Percentiles rank a stretch among this genome's conserved stretches.
phyloP scores from a whole-genome alignment of 2,113 vertebrate genomes.

The Salvelinus sp. region DNA sequence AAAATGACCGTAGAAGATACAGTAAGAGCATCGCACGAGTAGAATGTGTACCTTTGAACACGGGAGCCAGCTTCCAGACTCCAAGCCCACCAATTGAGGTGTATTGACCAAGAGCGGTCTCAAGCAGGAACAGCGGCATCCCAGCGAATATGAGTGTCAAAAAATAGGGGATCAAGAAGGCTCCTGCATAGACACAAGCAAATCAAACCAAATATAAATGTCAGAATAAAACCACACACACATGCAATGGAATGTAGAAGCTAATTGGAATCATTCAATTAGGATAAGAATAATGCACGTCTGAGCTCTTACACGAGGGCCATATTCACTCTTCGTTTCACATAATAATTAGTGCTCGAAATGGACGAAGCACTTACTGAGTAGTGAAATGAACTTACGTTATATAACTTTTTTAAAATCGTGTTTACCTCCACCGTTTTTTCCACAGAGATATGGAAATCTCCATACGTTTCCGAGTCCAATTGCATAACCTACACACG shows the following conservation, averaged over 20 bases:
- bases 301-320: not conserved
- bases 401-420: conserved; percentile 31
- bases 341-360: conserved; percentile 22
- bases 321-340: conserved; percentile 13
- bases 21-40: not conserved
- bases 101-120: conserved; percentile 93
- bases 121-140: conserved; percentile 93
- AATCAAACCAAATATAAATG: conserved; percentile 34
- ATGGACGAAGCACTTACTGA: conserved; percentile 14
- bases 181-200: conserved; percentile 76
- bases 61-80: conserved; percentile 96
- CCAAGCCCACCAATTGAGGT: conserved; percentile 96
- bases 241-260: not conserved
- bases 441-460: conserved; percentile 97
- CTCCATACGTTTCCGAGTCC: conserved; percentile 98
- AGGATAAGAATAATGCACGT: not conserved
- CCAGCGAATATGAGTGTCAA: conserved; percentile 97
- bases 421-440: conserved; percentile 93
- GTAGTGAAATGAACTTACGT: not conserved
- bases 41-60: conserved; percentile 90
- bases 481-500: conserved; percentile 98
- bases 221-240: not conserved
- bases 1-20: not conserved
- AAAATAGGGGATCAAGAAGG: conserved; percentile 98
- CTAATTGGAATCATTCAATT: conserved; percentile 10